Percentiles rank a stretch among this genome's conserved stretches.
Evolutionary conservation across 2,797 vertebrate species (phyloP).

Genomic region (Helarctos malayanus): DNA sequence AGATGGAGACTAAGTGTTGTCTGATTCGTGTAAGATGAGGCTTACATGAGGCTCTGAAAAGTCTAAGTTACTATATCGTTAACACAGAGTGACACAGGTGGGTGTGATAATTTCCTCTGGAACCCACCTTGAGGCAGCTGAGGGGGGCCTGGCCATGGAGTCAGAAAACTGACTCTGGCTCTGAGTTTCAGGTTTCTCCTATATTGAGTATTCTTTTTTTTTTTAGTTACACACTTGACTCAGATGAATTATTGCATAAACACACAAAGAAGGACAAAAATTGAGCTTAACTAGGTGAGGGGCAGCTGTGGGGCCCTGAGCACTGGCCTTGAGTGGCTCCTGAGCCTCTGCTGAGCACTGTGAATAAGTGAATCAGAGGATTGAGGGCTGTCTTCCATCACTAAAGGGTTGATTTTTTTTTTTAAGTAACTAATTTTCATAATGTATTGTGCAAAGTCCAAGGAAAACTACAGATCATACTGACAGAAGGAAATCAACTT

Average conservation of each 20-base stretch:
- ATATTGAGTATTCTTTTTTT: neutral
- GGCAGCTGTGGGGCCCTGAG: neutral
- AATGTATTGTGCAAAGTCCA: conserved; percentile 61
- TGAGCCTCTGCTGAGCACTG: neutral
- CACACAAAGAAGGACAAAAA: neutral
- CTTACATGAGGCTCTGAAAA: neutral
- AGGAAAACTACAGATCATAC: conserved; percentile 56
- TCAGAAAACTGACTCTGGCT: neutral
- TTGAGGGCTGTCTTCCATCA: neutral
- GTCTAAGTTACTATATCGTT: neutral
- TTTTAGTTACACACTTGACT: neutral
- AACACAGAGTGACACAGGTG: neutral
- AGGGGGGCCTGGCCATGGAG: neutral
- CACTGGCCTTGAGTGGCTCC: neutral
- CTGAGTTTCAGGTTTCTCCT: neutral
- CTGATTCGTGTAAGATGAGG: neutral
- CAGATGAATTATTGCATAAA: neutral
- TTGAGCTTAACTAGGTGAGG: neutral
- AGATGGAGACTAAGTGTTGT: neutral
- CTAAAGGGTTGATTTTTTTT: neutral
- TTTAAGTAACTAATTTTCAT: conserved; percentile 22
- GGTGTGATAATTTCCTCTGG: neutral
- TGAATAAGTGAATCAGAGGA: neutral
- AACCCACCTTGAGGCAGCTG: neutral
- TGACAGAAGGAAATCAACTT: conserved; percentile 54